Evolutionary conservation across 2,113 vertebrate species (phyloP).

Genomic region (Sceloporus undulatus): DNA sequence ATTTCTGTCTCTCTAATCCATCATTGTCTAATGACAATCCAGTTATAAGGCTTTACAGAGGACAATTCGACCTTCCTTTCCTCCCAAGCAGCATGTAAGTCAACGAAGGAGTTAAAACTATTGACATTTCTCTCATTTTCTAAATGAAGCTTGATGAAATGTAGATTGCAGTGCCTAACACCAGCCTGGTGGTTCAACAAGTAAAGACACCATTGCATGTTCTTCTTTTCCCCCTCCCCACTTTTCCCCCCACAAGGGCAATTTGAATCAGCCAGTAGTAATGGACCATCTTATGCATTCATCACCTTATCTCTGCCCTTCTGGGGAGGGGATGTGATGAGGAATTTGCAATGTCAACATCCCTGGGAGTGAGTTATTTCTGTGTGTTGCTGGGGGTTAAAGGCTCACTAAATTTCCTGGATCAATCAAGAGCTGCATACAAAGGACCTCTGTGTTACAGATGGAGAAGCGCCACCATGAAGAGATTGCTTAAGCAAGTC

Average conservation of each 20-base stretch:
- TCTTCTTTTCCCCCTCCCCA: background rate
- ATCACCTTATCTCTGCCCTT: slow-evolving; percentile 25
- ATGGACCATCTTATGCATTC: slow-evolving; percentile 27
- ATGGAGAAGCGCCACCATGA: slow-evolving; percentile 5
- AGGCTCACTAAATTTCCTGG: slow-evolving; percentile 22
- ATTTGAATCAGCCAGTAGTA: background rate
- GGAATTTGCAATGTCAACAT: slow-evolving; percentile 35
- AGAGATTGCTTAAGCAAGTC: slow-evolving; percentile 19
- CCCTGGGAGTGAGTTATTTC: slow-evolving; percentile 24
- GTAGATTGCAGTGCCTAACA: background rate
- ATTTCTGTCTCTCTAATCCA: slow-evolving; percentile 12
- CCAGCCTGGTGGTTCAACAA: background rate
- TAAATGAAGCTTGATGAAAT: slow-evolving; percentile 18
- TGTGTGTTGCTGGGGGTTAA: slow-evolving; percentile 24
- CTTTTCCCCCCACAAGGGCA: background rate
- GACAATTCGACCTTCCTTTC: background rate
- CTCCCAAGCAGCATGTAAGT: background rate
- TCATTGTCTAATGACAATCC: background rate
- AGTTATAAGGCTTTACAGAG: slow-evolving; percentile 3
- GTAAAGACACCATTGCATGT: background rate
- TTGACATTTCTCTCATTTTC: slow-evolving; percentile 21
- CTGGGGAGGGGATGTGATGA: background rate
- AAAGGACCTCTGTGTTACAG: slow-evolving; percentile 11
- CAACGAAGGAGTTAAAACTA: slow-evolving; percentile 3
- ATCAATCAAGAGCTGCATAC: slow-evolving; percentile 35